phyloP scores from a whole-genome alignment of 2,797 vertebrate genomes.

The Poeciliopsis gracilis region DNA sequence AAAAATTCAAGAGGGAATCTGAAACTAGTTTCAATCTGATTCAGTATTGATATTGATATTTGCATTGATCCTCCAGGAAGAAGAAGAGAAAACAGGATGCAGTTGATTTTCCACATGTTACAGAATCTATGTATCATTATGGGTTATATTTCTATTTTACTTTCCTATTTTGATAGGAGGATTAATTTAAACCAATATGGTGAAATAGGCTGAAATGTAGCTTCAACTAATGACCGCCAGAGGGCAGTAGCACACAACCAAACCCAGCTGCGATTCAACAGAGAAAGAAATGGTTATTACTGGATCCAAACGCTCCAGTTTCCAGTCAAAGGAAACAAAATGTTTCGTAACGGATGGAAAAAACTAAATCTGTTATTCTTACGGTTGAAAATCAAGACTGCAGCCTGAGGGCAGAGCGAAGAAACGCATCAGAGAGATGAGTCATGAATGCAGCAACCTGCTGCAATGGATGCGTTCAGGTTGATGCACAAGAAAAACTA shows the following conservation, averaged over 20 bases:
- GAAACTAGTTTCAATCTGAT: too few species aligned
- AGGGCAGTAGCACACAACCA: constrained; percentile 7
- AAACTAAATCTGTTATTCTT: background rate
- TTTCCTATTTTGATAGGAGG: background rate
- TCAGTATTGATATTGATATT: too few species aligned
- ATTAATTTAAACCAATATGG: background rate
- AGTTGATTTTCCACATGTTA: background rate
- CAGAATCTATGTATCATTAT: background rate
- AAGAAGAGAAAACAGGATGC: background rate
- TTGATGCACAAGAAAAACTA: too few species aligned
- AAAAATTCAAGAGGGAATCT: too few species aligned
- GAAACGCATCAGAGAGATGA: background rate
- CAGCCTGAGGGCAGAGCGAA: background rate
- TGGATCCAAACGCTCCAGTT: background rate
- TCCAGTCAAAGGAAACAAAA: background rate
- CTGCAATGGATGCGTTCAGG: background rate
- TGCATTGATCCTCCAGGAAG: background rate
- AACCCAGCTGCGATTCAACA: background rate
- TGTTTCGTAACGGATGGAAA: background rate
- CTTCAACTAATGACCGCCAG: background rate
- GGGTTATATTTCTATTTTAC: background rate
- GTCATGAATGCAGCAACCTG: background rate
- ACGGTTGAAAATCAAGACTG: background rate
- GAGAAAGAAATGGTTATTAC: background rate
- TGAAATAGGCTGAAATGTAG: background rate